Evolutionary conservation across 2,113 vertebrate genomes (phyloP), one percentile per base, ranked within the genome.

Genomic region (Plecotus auritus): DNA sequence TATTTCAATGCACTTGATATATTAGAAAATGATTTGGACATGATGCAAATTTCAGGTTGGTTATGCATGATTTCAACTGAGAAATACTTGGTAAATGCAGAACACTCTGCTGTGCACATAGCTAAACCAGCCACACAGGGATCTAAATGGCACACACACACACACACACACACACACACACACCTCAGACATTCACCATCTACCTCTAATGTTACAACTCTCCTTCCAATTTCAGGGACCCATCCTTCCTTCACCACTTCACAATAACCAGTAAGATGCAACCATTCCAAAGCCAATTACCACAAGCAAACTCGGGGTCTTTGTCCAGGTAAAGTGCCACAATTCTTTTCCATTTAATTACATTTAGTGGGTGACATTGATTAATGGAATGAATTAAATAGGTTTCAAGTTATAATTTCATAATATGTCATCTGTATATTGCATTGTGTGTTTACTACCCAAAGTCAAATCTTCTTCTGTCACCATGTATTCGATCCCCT

Each of bases 61-160:
- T 76, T 77, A 64, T 82, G 9, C 12, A 30, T 2, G 3, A 28
- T 72, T 81, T 88, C 3, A 40, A 32, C 42, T 20, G 73, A 74
- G 23, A 37, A 91, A 84, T 3, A 26, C 11, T 10, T 82, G 16
- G 16, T 59, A 66, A 74, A 28, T 26, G 14, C 13, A 45, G 28
- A 61, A 7, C 3, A 13, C 26, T 13, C 2, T 4, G 3, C 14
- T 35, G 4, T 32, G 5, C 12, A 2, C 10, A 26, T 7, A 42
- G 18, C 28, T 26, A 47, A 84, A 16, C 7, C 7, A 74, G 32
- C 8, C 30, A 7, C 18, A 7, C 0, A 23, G 9, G 14, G 7
- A 85, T 14, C 8, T 1, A n/a, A 51, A 66, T 22, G 2, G 0
- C 37, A 17, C 4, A 37, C 12, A 4, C 0, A 23, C 3, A 9